Evolutionary conservation across 2,797 vertebrate species (phyloP), one percentile per base, ranked within the genome.

Genomic region (Lemur catta): DNA sequence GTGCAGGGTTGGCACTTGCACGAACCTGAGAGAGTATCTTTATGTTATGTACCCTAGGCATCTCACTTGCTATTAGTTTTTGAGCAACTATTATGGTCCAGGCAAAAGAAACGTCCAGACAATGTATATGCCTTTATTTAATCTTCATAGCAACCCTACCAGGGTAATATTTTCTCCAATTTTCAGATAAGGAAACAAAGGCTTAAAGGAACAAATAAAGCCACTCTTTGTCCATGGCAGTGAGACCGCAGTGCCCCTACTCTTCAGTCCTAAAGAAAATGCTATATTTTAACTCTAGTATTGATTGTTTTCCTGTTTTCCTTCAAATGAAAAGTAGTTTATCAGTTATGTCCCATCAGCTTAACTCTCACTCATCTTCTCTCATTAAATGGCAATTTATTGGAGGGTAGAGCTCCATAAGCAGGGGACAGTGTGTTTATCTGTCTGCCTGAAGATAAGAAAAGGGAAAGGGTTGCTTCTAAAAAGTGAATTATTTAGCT

Each of bases 361-460:
- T 75, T 85, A 94, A 91, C 88, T 82, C 61, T 89, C 43, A 52
- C 81, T 71, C 48, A 67, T 92, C 65, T 96, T 88, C 82, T 71
- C 15, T 97, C 52, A 88, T 94, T 97, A 96, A 95, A 78, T 94
- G 87, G 63, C 82, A 92, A 12, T 95, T 97, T 94, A 76, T 94
- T 97, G 63, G 48, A 95, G 71, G 78, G 57, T 90, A 94, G 76
- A 91, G 28, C 81, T 93, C 35, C 92, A 43, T 91, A 94, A 96
- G 80, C 13, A 26, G 71, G 69, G 20, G 43, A 65, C 61, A 67
- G 57, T 71, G 52, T 89, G 35, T 96, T 94, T 97, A 82, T 95
- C 69, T 97, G 63, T 97, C n/a, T 94, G 67, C 50, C 43, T 89
- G 55, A 89, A 91, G 93, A 96, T 93, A 96, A 97, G 95, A 91